Evolutionary conservation across 1,140 invertebrate species (phyloP), one percentile per base, ranked within the genome.

Genomic region (Drosophila subobscura): DNA sequence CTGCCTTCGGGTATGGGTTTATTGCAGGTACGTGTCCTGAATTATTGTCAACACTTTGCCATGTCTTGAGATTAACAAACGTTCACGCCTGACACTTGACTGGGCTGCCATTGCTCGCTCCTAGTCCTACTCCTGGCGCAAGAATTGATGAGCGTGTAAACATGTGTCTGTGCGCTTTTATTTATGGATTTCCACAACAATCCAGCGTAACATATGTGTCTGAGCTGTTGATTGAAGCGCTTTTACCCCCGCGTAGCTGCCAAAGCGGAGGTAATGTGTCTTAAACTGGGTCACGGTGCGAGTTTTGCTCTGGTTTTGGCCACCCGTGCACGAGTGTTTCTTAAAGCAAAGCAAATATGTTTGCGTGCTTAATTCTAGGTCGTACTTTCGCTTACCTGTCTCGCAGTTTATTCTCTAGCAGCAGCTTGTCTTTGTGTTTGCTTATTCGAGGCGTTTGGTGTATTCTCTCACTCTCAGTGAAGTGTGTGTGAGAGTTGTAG

Each of bases 161-260:
- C 81, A 88, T 86, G 78, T 86, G 81, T 88, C 77, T 81, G 83
- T 81, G 77, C 57, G 83, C 77, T 58, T 77, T 85, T 88, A 86
- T 86, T 86, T 86, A 86, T 86, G 81, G 81, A 77, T 86, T 88
- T 86, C 83, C 81, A 86, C 88, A 86, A 86, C 83, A 86, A 81
- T 86, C 68, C 81, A 52, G 65, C 65, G 83, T 68, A 78, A 75
- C 81, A 86, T 86, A 86, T 85, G 81, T 77, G 77, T 71, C 73
- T 73, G 68, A 81, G 77, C 73, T 77, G 67, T 75, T 86, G 83
- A 88, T 86, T 86, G 83, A 88, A 72, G 81, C 72, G 46, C 67
- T 46, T 60, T 37, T 14, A n/a, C 27, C 29, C 16, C 29, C 42
- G 16, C 16, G 1, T 1, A 20, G 16, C 49, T 20, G 55, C 25